phyloP scores from a whole-genome alignment of 2,888 invertebrate species.

The Rugalucina vietnamica region DNA sequence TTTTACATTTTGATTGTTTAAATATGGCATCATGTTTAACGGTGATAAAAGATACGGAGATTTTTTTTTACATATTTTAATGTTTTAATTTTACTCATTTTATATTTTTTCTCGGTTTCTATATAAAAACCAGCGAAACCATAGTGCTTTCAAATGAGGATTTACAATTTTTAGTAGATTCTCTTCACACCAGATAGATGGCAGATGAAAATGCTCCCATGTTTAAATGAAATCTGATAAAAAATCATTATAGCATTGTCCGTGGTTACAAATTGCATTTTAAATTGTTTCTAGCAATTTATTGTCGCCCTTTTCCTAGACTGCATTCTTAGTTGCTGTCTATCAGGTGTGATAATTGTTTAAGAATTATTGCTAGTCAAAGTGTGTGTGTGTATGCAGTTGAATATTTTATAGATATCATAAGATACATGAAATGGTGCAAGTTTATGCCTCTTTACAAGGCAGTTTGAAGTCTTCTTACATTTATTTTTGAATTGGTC shows the following conservation, averaged over 20 bases:
- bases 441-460: not conserved
- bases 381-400: conserved; percentile 18
- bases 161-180: not conserved
- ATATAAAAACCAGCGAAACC: not conserved
- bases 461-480: not conserved
- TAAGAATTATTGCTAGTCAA: conserved; percentile 4
- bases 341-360: not conserved
- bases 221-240: no score
- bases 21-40: no score
- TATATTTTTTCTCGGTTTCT: not conserved
- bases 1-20: no score
- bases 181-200: no score
- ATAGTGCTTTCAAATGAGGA: conserved; percentile 7
- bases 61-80: not conserved
- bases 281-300: no score
- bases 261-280: no score
- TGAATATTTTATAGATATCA: not conserved
- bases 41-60: no score
- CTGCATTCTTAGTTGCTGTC: no score
- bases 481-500: not conserved
- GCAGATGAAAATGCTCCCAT: no score
- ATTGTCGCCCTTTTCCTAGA: no score
- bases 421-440: not conserved
- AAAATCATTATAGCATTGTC: no score
- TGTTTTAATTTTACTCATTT: not conserved